phyloP scores from a whole-genome alignment of 1,140 invertebrate species.

The Lordiphosa stackelbergi region DNA sequence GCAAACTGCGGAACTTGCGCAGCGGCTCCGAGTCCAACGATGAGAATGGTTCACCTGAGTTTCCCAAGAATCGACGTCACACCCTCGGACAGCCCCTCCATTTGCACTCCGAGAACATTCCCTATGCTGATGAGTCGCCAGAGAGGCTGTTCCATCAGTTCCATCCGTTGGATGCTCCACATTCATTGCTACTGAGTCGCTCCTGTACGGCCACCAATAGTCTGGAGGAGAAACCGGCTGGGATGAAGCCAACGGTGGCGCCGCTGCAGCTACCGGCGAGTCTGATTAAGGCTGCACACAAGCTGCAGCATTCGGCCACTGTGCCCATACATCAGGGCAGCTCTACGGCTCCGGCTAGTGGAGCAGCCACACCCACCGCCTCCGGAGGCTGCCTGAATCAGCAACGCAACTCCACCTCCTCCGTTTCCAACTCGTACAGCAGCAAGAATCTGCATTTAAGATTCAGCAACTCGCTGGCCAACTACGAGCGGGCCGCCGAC shows the following conservation, averaged over 20 bases:
- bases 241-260: conserved; percentile 34
- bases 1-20: conserved; percentile 83
- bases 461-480: conserved; percentile 31
- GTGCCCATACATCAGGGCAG: conserved; percentile 67
- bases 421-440: conserved; percentile 22
- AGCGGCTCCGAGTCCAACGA: conserved; percentile 77
- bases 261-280: conserved; percentile 48
- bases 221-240: conserved; percentile 18
- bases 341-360: conserved; percentile 58
- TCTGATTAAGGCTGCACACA: conserved; percentile 57
- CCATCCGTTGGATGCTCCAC: conserved; percentile 55
- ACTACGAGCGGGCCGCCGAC: conserved; percentile 21
- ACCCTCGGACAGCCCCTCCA: conserved; percentile 69
- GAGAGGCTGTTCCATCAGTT: conserved; percentile 75
- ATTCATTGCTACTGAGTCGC: conserved; percentile 59
- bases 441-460: conserved; percentile 50
- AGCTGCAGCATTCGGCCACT: conserved; percentile 70
- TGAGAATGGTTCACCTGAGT: conserved; percentile 70
- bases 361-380: conserved; percentile 60
- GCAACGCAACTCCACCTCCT: conserved; percentile 17
- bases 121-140: conserved; percentile 79
- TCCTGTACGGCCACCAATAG: conserved; percentile 70
- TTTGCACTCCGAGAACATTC: conserved; percentile 77
- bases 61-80: conserved; percentile 63
- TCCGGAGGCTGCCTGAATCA: conserved; percentile 1